A percentile compares a stretch with the other conserved stretches of the same genome.
These are phyloP conservation scores for Danio rerio DNA, from an alignment of 2,113 vertebrate genomes.

Conservation along the genomic window GRCz12tu NC_133195.1:34479501-34480000, in stretches of 20 bases:
- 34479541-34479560: neutral
- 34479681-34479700: neutral
- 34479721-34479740: neutral
- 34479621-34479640: neutral
- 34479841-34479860: neutral
- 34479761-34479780: constrained; percentile 17
- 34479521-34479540: neutral
- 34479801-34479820: neutral
- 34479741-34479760: neutral
- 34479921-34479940: constrained; percentile 2
- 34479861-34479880: neutral
- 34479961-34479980: constrained; percentile 18
- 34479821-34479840: neutral
- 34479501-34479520: constrained; percentile 19
- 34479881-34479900: constrained; percentile 11
- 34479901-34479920: constrained; percentile 25
- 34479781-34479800: constrained; percentile 11
- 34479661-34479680: neutral
- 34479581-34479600: neutral
- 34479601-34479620: neutral
- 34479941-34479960: constrained; percentile 30
- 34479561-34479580: neutral
- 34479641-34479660: neutral
- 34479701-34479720: neutral
- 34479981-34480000: constrained; percentile 27